Percentiles rank a stretch among this genome's conserved stretches.
Conservation (phyloP, 2,888 invertebrate genomes). For the Macropis europaea region DNA sequence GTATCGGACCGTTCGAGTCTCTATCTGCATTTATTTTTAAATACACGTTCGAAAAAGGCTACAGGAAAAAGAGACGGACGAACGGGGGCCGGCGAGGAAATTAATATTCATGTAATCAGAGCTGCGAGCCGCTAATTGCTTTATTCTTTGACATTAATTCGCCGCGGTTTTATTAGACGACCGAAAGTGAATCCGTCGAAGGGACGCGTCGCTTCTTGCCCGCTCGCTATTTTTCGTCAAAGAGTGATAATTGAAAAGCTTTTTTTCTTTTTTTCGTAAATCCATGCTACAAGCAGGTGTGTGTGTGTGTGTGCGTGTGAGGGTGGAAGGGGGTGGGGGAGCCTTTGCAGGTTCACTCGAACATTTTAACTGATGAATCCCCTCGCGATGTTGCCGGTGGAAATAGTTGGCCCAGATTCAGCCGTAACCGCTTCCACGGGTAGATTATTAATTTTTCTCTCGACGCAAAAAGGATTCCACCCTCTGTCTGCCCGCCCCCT, state of each 20-base stretch:
- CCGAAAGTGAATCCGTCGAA: conserved; percentile 23
- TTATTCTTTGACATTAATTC: conserved; percentile 51
- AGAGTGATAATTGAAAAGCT: conserved; percentile 60
- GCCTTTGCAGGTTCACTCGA: conserved; percentile 52
- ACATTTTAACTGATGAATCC: conserved; percentile 63
- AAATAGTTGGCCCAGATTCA: conserved; percentile 66
- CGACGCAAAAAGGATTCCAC: conserved; percentile 49
- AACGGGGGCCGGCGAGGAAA: background rate
- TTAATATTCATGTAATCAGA: conserved; percentile 59
- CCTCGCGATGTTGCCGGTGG: conserved; percentile 53
- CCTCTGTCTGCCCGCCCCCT: conserved; percentile 17
- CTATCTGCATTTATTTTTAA: background rate
- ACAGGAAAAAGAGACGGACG: background rate
- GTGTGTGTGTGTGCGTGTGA: background rate
- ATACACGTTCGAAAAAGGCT: background rate
- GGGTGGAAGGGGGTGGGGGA: background rate
- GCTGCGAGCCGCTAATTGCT: conserved; percentile 42
- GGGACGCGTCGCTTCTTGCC: conserved; percentile 4
- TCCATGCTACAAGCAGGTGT: background rate
- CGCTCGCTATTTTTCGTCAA: conserved; percentile 46
- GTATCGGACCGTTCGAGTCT: conserved; percentile 1
- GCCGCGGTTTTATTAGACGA: conserved; percentile 18
- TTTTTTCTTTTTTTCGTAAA: conserved; percentile 33
- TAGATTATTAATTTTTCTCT: conserved; percentile 65
- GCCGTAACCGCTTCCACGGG: conserved; percentile 53